phyloP scores from a whole-genome alignment of 2,797 vertebrate genomes.

The Simalia tracyae region DNA sequence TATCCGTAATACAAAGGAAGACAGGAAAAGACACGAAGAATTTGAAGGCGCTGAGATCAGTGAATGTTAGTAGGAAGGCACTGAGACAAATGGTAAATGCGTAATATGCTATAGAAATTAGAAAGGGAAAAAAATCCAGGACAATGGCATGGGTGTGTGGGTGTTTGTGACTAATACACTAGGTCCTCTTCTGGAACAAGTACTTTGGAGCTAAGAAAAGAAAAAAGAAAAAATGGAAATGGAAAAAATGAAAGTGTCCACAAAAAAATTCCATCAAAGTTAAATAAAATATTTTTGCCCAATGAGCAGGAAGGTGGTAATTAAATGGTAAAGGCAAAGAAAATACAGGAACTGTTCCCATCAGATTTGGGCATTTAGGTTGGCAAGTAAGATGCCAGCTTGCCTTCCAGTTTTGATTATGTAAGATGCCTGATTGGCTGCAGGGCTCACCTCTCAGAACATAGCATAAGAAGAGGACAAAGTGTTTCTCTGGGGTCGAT shows the following conservation, averaged over 20 bases:
- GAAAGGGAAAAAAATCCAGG: neutral
- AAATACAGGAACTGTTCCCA: no score
- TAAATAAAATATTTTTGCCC: neutral
- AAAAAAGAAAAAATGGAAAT: neutral
- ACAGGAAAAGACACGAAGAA: neutral
- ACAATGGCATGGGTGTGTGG: neutral
- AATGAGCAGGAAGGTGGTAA: neutral
- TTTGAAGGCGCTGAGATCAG: neutral
- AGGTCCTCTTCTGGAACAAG: neutral
- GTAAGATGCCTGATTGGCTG: no score
- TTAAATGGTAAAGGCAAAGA: no score
- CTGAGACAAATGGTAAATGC: neutral
- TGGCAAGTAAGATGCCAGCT: no score
- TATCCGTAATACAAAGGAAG: neutral
- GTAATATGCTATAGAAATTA: neutral
- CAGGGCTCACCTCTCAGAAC: no score
- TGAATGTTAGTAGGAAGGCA: neutral
- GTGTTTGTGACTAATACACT: neutral
- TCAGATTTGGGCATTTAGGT: no score
- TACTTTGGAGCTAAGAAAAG: neutral
- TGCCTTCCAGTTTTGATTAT: no score
- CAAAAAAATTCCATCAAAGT: no score
- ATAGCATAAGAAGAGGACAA: no score
- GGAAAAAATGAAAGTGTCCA: neutral
- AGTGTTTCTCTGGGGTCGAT: no score